These are phyloP conservation scores for Cacatua alba DNA, from an alignment of 2,113 vertebrate genomes.

Conservation along the genomic window DNA sequence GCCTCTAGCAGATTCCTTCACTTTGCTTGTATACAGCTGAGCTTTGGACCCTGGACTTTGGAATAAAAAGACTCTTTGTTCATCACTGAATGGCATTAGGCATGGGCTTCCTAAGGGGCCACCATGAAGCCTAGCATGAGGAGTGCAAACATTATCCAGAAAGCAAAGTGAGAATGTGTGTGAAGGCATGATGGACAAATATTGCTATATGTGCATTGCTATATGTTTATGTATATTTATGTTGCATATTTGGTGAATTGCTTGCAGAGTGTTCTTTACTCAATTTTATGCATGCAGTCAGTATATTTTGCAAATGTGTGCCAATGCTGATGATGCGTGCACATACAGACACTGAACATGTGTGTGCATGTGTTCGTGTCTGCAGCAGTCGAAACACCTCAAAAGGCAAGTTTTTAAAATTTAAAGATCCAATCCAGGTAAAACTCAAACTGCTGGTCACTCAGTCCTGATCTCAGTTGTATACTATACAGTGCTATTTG, in stretches of 20 bases:
- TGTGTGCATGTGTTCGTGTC: background rate
- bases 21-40: constrained; percentile 84
- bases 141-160: constrained; percentile 80
- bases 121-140: constrained; percentile 83
- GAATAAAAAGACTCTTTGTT: constrained; percentile 90
- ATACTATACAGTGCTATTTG: background rate
- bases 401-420: background rate
- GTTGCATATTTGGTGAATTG: background rate
- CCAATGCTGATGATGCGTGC: background rate
- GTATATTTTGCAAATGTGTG: background rate
- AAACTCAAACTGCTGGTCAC: background rate
- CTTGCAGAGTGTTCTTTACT: background rate
- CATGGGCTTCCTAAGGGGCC: constrained; percentile 91
- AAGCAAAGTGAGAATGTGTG: constrained; percentile 68
- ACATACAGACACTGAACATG: background rate
- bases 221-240: background rate
- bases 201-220: constrained; percentile 23
- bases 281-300: background rate
- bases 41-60: constrained; percentile 83
- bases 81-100: constrained; percentile 89
- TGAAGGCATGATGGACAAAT: constrained; percentile 54
- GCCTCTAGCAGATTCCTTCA: constrained; percentile 83
- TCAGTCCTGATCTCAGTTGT: background rate
- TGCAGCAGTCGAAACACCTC: background rate
- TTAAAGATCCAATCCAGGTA: background rate